Percentiles rank a stretch among this genome's conserved stretches.
phyloP scores from a whole-genome alignment of 1,140 invertebrate species.

The Drosophila seguyi region DNA sequence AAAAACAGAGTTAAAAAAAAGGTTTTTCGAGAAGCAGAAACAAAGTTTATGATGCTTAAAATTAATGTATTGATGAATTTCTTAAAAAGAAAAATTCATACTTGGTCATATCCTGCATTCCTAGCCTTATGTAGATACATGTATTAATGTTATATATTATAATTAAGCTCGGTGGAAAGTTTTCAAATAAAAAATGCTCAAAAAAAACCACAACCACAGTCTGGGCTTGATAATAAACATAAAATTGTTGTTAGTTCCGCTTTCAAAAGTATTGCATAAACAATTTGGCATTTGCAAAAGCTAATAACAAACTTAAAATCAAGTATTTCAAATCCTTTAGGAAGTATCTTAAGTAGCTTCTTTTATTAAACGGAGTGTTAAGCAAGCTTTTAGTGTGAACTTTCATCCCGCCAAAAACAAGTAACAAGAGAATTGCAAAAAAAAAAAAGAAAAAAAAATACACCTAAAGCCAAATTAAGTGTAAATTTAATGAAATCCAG shows the following conservation, averaged over 20 bases:
- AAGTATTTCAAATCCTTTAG: neutral
- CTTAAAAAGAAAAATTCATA: no score
- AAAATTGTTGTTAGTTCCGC: constrained; percentile 7
- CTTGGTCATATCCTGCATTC: no score
- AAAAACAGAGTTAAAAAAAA: neutral
- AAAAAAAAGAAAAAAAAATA: no score
- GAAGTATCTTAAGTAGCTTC: neutral
- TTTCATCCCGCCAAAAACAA: constrained; percentile 27
- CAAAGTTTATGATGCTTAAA: no score
- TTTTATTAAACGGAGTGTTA: no score
- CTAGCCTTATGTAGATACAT: neutral
- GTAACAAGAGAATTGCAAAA: constrained; percentile 30
- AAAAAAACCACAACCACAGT: constrained; percentile 11
- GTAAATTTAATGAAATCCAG: constrained; percentile 54
- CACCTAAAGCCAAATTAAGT: constrained; percentile 26
- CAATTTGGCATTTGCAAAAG: neutral
- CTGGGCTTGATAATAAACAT: constrained; percentile 2
- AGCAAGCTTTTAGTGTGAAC: constrained; percentile 27
- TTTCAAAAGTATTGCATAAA: constrained; percentile 1
- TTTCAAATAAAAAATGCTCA: neutral
- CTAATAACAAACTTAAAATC: neutral
- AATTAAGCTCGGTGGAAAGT: neutral
- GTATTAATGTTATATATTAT: neutral
- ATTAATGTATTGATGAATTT: no score
- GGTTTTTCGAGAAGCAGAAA: neutral